Conservation (phyloP, 2,797 vertebrate species). For the Pipistrellus nathusii region DNA sequence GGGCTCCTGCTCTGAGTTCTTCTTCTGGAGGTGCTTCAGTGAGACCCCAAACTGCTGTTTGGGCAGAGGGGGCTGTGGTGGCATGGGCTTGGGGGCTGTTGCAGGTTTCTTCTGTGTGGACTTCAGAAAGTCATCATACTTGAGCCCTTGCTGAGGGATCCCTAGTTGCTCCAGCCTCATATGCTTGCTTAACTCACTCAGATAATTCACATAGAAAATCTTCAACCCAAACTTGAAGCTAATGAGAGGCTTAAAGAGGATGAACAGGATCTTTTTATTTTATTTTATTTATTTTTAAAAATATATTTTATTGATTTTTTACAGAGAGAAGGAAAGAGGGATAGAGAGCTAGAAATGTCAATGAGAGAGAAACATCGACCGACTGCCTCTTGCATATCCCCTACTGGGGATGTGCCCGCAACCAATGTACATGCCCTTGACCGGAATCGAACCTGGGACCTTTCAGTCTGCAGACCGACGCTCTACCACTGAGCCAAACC, state of each 20-base stretch:
- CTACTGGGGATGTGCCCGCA: too few relatives aligned
- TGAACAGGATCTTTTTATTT: conserved; percentile 96
- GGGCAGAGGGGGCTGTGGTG: conserved; percentile 91
- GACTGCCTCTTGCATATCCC: too few relatives aligned
- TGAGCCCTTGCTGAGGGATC: conserved; percentile 94
- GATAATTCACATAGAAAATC: conserved; percentile 95
- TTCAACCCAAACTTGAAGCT: conserved; percentile 98
- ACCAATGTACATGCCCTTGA: too few relatives aligned
- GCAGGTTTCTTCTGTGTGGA: conserved; percentile 92
- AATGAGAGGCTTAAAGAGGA: conserved; percentile 97
- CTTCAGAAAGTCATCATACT: conserved; percentile 94
- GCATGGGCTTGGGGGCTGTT: conserved; percentile 89
- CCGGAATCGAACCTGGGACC: too few relatives aligned
- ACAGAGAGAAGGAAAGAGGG: too few relatives aligned
- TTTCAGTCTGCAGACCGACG: too few relatives aligned
- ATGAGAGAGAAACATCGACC: too few relatives aligned
- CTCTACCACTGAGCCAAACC: too few relatives aligned
- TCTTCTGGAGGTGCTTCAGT: conserved; percentile 90
- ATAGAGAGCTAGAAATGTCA: too few relatives aligned
- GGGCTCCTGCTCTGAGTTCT: conserved; percentile 87
- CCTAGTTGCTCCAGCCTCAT: conserved; percentile 97
- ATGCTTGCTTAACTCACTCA: conserved; percentile 96
- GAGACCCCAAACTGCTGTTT: conserved; percentile 96
- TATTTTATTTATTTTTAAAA: too few relatives aligned
- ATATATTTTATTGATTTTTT: too few relatives aligned